Evolutionary conservation across 2,888 invertebrate species (phyloP).

Genomic region (Andrena minutula): DNA sequence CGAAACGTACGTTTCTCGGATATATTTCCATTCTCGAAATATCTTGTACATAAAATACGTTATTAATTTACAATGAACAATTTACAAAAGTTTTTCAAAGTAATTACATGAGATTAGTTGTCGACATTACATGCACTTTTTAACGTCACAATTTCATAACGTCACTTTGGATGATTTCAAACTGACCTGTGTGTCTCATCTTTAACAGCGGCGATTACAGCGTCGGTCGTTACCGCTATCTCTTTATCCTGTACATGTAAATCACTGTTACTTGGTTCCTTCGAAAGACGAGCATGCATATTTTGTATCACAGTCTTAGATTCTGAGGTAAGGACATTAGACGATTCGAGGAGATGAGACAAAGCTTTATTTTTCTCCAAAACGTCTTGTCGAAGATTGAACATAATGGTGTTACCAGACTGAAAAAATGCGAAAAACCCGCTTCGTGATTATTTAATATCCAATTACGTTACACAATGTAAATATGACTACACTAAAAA

Average conservation of each 20-base stretch:
- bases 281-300: constrained; percentile 50
- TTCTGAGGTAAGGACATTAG: constrained; percentile 76
- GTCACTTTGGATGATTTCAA: constrained; percentile 35
- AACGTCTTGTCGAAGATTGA: constrained; percentile 79
- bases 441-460: background rate
- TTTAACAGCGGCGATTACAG: constrained; percentile 45
- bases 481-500: background rate
- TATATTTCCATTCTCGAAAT: constrained; percentile 41
- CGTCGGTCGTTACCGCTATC: constrained; percentile 58
- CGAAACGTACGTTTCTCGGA: constrained; percentile 21
- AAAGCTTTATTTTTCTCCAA: constrained; percentile 77
- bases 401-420: constrained; percentile 79
- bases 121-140: constrained; percentile 35
- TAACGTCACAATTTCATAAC: constrained; percentile 37
- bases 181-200: constrained; percentile 67
- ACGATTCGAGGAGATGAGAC: constrained; percentile 79
- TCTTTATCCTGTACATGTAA: constrained; percentile 54
- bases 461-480: background rate
- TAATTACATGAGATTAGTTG: constrained; percentile 31
- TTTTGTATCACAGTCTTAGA: constrained; percentile 73
- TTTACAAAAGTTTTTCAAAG: constrained; percentile 44
- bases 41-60: constrained; percentile 42
- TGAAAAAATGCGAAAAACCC: constrained; percentile 60
- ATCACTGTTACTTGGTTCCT: constrained; percentile 60
- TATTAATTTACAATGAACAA: constrained; percentile 52